Percentiles rank a stretch among this genome's conserved stretches.
phyloP scores from a whole-genome alignment of 2,888 invertebrate genomes.

The Microdon myrmicae region DNA sequence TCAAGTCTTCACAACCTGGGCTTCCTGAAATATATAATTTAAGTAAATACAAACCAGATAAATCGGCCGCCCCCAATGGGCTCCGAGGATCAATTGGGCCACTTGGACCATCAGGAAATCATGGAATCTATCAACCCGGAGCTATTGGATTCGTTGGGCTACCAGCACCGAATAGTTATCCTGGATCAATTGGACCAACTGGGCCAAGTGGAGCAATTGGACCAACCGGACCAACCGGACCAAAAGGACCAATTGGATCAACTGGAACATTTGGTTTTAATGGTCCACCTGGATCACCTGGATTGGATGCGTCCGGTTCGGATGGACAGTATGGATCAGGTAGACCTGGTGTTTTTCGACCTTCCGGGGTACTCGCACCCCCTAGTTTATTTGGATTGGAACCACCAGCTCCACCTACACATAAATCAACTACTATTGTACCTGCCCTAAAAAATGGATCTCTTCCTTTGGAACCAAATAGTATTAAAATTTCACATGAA shows the following conservation, averaged over 20 bases:
- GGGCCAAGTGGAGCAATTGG: constrained; percentile 57
- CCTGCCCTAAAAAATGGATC: too few relatives aligned
- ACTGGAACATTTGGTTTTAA: constrained; percentile 55
- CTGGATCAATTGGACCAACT: constrained; percentile 46
- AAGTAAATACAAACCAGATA: not conserved
- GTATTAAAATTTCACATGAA: too few relatives aligned
- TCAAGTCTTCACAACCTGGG: constrained; percentile 6
- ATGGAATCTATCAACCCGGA: not conserved
- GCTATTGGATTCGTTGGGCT: constrained; percentile 11
- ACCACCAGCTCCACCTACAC: constrained; percentile 49
- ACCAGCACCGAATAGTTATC: too few relatives aligned
- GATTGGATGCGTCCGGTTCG: constrained; percentile 51
- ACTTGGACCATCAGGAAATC: not conserved
- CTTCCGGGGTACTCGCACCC: constrained; percentile 61
- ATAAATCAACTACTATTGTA: too few relatives aligned
- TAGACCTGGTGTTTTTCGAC: constrained; percentile 57
- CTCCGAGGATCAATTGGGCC: constrained; percentile 14
- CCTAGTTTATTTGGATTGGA: constrained; percentile 15
- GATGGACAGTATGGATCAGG: constrained; percentile 36
- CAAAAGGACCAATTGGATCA: constrained; percentile 67
- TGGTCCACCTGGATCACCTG: constrained; percentile 53
- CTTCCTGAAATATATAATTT: constrained; percentile 1
- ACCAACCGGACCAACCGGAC: constrained; percentile 62
- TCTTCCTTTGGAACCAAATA: too few relatives aligned
- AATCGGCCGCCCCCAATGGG: not conserved